Evolutionary conservation across 2,888 invertebrate genomes (phyloP), one percentile per base, ranked within the genome.

Genomic region (Scaeva pyrastri): DNA sequence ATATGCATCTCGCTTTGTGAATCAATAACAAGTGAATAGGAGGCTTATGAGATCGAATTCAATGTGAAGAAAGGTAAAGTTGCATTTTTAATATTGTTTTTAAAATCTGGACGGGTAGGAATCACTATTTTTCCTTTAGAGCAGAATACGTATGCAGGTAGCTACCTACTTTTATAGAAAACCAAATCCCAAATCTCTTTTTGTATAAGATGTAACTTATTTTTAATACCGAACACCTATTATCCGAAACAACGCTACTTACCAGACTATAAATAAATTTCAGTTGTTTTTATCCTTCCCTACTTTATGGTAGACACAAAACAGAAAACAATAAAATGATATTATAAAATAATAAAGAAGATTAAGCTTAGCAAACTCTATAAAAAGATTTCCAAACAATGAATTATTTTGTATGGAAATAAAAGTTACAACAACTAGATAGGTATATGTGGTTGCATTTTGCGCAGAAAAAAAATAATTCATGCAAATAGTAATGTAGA

Each of bases 341-440:
- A 31, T 58, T 14, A 10, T 52, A 26, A 62, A 62, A 74, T 55
- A 23, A 43, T 50, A 19, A 70, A 48, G 14, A 26, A 62, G 16
- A 45, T 11, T n/a, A 12, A 45, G 36, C 43, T 26, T 14, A 14
- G 12, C 16, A 16, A 21, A 12, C 11, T 55, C 56, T 58, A 64
- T 39, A 48, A 73, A 73, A 73, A 79, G 39, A 79, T 64, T 72
- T 75, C 45, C 55, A 72, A 78, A 79, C 73, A 73, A 79, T 72
- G 56, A 26, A 52, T 41, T 45, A 12, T 62, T 60, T 62, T 39
- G 19, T 19, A 11, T 52, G 43, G 23, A 16, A 31, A 45, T 16
- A 16, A 43, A 55, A 55, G 41, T 48, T 60, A 60, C n/a, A 39
- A 39, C 39, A 50, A 55, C 19, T 39, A 39, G 3, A 39, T 39